Base-by-base conservation (phyloP, 2,888 invertebrate genomes). In the Cryptocephalus primarius region DNA sequence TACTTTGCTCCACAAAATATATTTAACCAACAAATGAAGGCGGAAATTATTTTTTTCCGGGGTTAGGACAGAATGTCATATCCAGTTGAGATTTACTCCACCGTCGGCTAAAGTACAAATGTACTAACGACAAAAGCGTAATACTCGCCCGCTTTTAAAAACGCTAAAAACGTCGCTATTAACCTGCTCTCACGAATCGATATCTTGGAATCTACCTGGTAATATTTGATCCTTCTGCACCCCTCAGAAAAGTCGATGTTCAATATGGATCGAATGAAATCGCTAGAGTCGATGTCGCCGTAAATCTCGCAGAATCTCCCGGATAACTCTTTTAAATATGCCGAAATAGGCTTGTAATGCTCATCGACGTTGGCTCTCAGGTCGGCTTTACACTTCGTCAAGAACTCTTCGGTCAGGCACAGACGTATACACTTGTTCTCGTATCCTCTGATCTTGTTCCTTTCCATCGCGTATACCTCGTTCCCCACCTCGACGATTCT, bases 171-270 rank as follows among this genome's bases (percentile, higher is more conserved):
- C n/a, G n/a, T n/a, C n/a, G n/a, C n/a, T n/a, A n/a, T n/a, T n/a
- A n/a, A n/a, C n/a, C n/a, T n/a, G n/a, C n/a, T n/a, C n/a, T n/a
- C n/a, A n/a, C n/a, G n/a, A n/a, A n/a, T n/a, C n/a, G n/a, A n/a
- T n/a, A n/a, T n/a, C n/a, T n/a, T n/a, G n/a, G n/a, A n/a, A n/a
- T n/a, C n/a, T 22, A 22, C 22, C 22, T 51, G 76, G 55, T 80
- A 82, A 52, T 73, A 75, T 52, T 72, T 69, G 41, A 83, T 80
- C 63, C 78, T 78, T 41, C 74, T 70, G 32, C 79, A 76, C 13
- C 77, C 76, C 43, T 74, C 73, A 51, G 79, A 77, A 60, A 82
- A 82, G 31, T 74, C 69, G 32, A 74, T 68, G 12, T 75, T 71
- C 43, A 75, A 67, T 6, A 58, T 53, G 22, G 47, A 49, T 14